Conservation (phyloP, 2,113 vertebrate genomes). For the Arenaria interpres region DNA sequence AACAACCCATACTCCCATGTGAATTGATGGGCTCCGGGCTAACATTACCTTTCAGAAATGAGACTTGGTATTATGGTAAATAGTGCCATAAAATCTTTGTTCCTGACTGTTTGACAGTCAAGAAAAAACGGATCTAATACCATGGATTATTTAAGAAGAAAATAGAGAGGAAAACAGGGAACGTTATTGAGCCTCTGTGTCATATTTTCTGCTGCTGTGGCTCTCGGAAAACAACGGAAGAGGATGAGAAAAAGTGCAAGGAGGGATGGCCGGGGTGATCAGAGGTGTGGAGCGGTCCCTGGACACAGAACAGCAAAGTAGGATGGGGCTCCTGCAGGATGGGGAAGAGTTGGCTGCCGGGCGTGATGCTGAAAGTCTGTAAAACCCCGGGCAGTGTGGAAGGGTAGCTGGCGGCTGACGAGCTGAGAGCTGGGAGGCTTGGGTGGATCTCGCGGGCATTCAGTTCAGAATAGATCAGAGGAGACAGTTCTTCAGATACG, state of each 20-base stretch:
- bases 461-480: background rate
- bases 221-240: background rate
- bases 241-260: background rate
- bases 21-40: background rate
- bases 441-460: background rate
- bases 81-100: background rate
- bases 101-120: background rate
- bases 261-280: background rate
- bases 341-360: background rate
- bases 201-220: background rate
- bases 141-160: background rate
- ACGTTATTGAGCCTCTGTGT: background rate
- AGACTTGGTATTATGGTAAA: background rate
- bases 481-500: background rate
- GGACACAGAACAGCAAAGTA: background rate
- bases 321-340: background rate
- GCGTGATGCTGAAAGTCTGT: background rate
- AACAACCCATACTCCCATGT: background rate
- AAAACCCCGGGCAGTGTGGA: background rate
- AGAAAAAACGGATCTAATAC: background rate
- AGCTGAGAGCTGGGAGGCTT: background rate
- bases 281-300: background rate
- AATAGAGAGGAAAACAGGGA: background rate
- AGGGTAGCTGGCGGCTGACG: background rate
- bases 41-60: background rate